These are phyloP conservation scores for Limanda limanda DNA, from an alignment of 2,113 vertebrate genomes.

Conservation along the genomic window DNA sequence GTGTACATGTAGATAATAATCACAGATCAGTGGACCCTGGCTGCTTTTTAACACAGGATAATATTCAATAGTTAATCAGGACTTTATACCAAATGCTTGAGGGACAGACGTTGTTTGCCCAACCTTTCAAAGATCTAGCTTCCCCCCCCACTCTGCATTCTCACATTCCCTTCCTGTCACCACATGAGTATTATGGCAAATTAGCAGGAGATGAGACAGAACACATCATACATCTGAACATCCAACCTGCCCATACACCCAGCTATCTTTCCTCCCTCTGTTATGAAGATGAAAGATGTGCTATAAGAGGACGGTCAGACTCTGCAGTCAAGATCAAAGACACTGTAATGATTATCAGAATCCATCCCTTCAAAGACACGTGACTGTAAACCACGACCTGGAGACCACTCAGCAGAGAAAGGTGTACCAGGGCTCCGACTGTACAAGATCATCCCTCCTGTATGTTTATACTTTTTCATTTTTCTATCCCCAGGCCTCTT, in stretches of 20 bases:
- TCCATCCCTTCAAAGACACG: constrained; percentile 33
- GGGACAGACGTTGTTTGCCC: too few relatives aligned
- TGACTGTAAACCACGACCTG: not conserved
- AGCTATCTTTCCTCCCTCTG: not conserved
- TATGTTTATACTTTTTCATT: not conserved
- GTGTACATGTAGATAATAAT: too few relatives aligned
- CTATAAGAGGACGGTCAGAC: not conserved
- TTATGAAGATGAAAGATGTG: constrained; percentile 34
- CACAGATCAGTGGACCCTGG: too few relatives aligned
- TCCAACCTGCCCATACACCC: not conserved
- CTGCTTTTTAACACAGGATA: too few relatives aligned
- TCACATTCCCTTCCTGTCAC: constrained; percentile 10
- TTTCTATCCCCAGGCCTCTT: constrained; percentile 82
- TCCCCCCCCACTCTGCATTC: constrained; percentile 5
- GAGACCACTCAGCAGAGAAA: not conserved
- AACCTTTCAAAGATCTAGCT: not conserved
- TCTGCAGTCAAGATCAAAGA: constrained; percentile 54
- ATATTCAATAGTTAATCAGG: too few relatives aligned
- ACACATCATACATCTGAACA: not conserved
- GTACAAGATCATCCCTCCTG: not conserved
- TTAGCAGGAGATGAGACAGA: constrained; percentile 11
- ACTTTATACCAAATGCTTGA: not conserved
- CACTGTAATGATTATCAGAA: constrained; percentile 4
- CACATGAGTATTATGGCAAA: not conserved
- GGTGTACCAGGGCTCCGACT: too few relatives aligned